Percentiles rank a stretch among this genome's conserved stretches.
phyloP scores from a whole-genome alignment of 2,113 vertebrate species.

The Leptobrachium ailaonicum region DNA sequence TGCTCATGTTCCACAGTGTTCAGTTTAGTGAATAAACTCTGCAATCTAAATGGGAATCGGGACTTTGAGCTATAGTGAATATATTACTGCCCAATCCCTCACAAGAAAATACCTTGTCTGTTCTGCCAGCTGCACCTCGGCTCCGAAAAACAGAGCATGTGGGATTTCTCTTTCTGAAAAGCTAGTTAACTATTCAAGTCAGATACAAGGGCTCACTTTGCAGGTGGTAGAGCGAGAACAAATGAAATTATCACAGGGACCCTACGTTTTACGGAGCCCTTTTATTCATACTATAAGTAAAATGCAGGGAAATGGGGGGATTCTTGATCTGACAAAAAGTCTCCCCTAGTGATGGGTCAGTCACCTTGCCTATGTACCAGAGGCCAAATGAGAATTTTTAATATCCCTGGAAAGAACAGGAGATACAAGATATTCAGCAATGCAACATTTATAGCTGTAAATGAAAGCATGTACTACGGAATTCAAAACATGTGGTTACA shows the following conservation, averaged over 20 bases:
- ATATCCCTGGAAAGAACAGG: not conserved
- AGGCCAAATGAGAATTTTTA: not conserved
- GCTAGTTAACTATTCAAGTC: slow-evolving; percentile 21
- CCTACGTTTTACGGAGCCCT: not conserved
- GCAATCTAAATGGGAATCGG: not conserved
- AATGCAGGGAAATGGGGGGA: slow-evolving; percentile 1
- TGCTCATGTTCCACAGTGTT: no score
- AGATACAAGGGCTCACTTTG: slow-evolving; percentile 1
- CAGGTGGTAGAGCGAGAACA: not conserved
- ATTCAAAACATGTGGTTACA: no score
- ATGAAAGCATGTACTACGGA: no score
- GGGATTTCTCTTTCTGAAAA: slow-evolving; percentile 8
- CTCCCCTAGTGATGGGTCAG: slow-evolving; percentile 4
- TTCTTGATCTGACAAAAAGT: slow-evolving; percentile 4
- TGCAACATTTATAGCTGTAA: no score
- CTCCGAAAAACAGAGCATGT: slow-evolving; percentile 2
- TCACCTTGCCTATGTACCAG: not conserved
- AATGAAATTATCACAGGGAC: slow-evolving; percentile 18
- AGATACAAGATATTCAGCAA: no score
- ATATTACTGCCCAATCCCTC: not conserved
- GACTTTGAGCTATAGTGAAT: not conserved
- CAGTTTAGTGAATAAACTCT: no score
- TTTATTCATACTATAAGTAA: not conserved
- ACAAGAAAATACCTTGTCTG: not conserved
- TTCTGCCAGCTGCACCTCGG: not conserved